Evolutionary conservation across 35 echinoderm and acorn worm species (phyloP), one percentile per base, ranked within the genome.

Genomic region (Hemicentrotus pulcherrimus): DNA sequence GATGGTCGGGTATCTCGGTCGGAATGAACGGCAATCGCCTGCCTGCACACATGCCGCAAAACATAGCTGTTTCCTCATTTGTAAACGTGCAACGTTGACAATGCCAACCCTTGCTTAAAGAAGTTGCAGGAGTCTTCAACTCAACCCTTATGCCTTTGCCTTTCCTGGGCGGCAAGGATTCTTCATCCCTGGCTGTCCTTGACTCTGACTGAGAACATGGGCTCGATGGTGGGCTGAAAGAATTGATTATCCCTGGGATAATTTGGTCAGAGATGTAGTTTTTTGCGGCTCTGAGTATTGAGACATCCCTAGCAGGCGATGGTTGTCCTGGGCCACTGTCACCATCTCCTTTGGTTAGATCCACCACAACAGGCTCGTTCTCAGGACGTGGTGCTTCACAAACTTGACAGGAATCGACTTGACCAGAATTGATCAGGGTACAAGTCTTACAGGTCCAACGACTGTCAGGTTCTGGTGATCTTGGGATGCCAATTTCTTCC

Each of bases 391-490:
- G 94, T 15, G 95, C 50, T 48, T 96, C 94, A 78, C 97, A 97
- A 14, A 91, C 96, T 31, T 90, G 91, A 88, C 97, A 97, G 12
- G 90, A 47, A 32, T 58, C 15, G 6, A 94, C 61, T 19, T 96
- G 31, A 47, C 94, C 60, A 2, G 88, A 86, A 89, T 97, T 97
- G 31, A 95, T 86, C 32, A 96, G 88, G 0, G 97, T 97, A 71
- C 97, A 97, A 32, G 22, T 47, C 94, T 91, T 93, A 92, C 97
- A 97, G 35, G 70, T 60, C 97, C 97, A 97, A n/a, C 95, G 32
- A 93, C 48, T 47, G 48, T 47, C 46, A 50, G 91, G 46, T 48
- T 93, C 48, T 22, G 46, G 48, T 93, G 91, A 58, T 47, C 46
- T 47, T 48, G 91, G 45, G 30, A 13, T 93, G 30, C 14, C 19